phyloP scores from a whole-genome alignment of 2,797 vertebrate species.

The Lindbergichthys nudifrons region DNA sequence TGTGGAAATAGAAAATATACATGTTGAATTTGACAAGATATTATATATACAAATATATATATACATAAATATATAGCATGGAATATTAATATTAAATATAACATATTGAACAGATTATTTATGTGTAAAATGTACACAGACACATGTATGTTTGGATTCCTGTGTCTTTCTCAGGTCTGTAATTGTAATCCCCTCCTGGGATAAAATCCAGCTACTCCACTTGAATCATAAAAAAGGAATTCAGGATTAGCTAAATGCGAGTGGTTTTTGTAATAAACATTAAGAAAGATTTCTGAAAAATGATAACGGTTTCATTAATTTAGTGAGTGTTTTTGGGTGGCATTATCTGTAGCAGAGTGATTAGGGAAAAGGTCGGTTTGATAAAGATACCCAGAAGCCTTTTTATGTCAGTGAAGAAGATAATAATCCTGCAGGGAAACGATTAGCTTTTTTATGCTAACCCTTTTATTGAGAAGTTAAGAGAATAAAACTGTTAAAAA shows the following conservation, averaged over 20 bases:
- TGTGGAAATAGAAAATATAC: no score
- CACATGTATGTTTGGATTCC: not conserved
- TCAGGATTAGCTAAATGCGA: not conserved
- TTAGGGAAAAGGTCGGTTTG: conserved; percentile 8
- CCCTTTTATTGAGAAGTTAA: not conserved
- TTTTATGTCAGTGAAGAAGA: conserved; percentile 27
- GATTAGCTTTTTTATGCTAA: not conserved
- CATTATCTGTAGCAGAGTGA: conserved; percentile 14
- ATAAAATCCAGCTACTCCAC: not conserved
- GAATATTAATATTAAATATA: no score
- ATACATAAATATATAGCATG: no score
- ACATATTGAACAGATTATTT: no score
- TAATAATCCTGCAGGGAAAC: conserved; percentile 5
- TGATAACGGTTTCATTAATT: conserved; percentile 21
- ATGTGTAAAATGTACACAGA: no score
- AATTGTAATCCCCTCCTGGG: conserved; percentile 33
- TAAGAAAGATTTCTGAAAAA: not conserved
- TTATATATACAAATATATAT: no score
- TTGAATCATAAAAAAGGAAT: conserved; percentile 1
- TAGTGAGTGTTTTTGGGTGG: not conserved
- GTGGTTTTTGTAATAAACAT: not conserved
- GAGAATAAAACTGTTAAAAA: not conserved
- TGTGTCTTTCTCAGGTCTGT: conserved; percentile 8
- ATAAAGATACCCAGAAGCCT: conserved; percentile 23
- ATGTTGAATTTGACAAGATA: no score